Conservation (phyloP, 2,888 invertebrate genomes). For the Chaitophorus viminalis region DNA sequence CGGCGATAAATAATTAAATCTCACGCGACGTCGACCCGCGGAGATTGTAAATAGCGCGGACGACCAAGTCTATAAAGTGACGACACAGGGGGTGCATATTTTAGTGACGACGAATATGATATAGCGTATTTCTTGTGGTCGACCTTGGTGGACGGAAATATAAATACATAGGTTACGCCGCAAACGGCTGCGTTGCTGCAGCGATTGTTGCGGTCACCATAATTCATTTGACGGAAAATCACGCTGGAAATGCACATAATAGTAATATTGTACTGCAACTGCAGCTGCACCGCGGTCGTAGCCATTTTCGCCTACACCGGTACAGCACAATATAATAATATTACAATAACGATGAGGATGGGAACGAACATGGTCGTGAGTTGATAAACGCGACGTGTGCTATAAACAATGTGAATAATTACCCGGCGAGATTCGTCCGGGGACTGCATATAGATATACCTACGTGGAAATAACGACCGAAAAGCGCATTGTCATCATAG, state of each 20-base stretch:
- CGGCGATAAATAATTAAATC: slow-evolving; percentile 11
- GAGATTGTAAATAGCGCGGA: background rate
- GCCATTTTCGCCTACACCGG: background rate
- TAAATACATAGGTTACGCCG: background rate
- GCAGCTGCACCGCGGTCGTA: background rate
- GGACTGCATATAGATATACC: background rate
- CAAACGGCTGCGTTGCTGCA: background rate
- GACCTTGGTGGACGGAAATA: background rate
- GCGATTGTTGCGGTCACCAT: background rate
- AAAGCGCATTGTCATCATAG: slow-evolving; percentile 32
- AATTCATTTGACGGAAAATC: background rate
- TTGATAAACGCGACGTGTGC: background rate
- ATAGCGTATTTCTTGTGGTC: background rate
- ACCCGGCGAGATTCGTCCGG: background rate
- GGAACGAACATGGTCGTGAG: background rate
- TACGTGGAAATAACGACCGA: slow-evolving; percentile 4
- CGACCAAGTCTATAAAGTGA: background rate
- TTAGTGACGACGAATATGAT: background rate
- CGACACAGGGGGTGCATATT: background rate
- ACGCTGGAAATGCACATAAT: background rate
- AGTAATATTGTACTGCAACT: background rate
- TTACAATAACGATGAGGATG: background rate
- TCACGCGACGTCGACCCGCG: background rate
- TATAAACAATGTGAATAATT: slow-evolving; percentile 27
- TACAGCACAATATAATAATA: background rate